Evolutionary conservation across 2,113 vertebrate genomes (phyloP).

Genomic region (Heterotis niloticus): DNA sequence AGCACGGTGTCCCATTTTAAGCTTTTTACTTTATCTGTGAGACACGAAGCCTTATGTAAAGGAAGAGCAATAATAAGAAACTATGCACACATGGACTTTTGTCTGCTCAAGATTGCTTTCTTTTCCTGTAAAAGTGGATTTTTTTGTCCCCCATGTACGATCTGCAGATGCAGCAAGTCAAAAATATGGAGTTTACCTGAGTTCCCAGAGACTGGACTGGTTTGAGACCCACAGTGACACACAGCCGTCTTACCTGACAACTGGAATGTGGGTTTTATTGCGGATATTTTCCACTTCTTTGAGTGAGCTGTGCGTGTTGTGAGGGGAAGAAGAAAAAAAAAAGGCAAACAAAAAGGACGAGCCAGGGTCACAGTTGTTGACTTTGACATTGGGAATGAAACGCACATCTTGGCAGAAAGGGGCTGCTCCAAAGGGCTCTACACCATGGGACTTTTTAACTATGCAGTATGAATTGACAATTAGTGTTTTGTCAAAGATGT

Average conservation of each 20-base stretch:
- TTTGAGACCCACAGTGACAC: constrained; percentile 33
- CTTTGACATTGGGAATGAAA: constrained; percentile 18
- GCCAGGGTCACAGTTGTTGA: constrained; percentile 22
- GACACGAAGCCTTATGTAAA: constrained; percentile 80
- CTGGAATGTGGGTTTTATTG: constrained; percentile 67
- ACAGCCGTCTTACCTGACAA: constrained; percentile 63
- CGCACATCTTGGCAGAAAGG: constrained; percentile 31
- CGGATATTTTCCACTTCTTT: constrained; percentile 43
- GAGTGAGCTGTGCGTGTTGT: constrained; percentile 29
- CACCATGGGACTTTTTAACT: constrained; percentile 23
- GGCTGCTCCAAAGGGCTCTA: constrained; percentile 20
- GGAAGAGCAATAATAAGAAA: constrained; percentile 73
- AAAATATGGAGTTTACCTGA: constrained; percentile 38
- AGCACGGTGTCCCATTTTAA: constrained; percentile 76
- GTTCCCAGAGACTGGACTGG: constrained; percentile 43
- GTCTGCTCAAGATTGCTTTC: constrained; percentile 53
- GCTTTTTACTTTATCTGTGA: constrained; percentile 72
- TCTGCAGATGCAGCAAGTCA: constrained; percentile 65
- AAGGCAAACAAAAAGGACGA: background rate
- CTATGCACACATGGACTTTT: constrained; percentile 70
- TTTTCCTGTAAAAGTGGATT: constrained; percentile 63
- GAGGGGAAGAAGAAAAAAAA: background rate
- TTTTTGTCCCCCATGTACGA: constrained; percentile 57
- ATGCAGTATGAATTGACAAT: constrained; percentile 32
- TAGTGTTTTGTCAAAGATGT: constrained; percentile 39